Evolutionary conservation across 2,888 invertebrate genomes (phyloP), one percentile per base, ranked within the genome.

Genomic region (Deilephila porcellus): DNA sequence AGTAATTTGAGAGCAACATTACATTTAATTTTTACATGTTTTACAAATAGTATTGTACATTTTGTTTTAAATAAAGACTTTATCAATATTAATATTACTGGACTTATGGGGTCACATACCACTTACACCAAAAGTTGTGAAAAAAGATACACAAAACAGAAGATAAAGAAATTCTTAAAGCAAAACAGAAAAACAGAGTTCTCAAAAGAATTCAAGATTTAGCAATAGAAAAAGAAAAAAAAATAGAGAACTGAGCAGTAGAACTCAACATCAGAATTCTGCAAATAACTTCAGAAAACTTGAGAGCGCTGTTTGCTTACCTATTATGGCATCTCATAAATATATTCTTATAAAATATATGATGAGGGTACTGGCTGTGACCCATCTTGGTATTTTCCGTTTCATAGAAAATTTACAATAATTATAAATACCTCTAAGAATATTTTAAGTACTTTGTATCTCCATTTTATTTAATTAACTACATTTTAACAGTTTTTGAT

Each of bases 221-320:
- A 29, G 29, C 29, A 3, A 19, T 25, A 0, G 11, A 6, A 64
- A 20, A 45, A 25, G 14, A 34, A 37, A 11, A 45, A n/a, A 20
- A 37, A 34, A 0, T 6, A 37, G 11, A 64, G 32, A 63, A 63
- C 32, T 29, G 14, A 37, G 32, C 64, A 20, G 11, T 45, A 64
- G 37, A 45, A 64, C 64, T 64, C 64, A 64, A 45, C 64, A 64
- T 45, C 45, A 37, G 32, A 5, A 64, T 34, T 64, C 20, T 32
- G 34, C 62, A 14, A 37, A 37, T 20, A 37, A 20, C n/a, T 37
- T 20, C 20, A 14, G 52, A 37, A 67, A 52, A 45, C 45, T 25
- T 64, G 37, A 1, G 45, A 17, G 67, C 4, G 67, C 45, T 64
- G 25, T 25, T 52, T 17, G 67, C 20, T 52, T 14, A 1, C n/a